These are phyloP conservation scores for Sebastes iracundus DNA, from an alignment of 2,797 vertebrate species.

Conservation along the genomic window DNA sequence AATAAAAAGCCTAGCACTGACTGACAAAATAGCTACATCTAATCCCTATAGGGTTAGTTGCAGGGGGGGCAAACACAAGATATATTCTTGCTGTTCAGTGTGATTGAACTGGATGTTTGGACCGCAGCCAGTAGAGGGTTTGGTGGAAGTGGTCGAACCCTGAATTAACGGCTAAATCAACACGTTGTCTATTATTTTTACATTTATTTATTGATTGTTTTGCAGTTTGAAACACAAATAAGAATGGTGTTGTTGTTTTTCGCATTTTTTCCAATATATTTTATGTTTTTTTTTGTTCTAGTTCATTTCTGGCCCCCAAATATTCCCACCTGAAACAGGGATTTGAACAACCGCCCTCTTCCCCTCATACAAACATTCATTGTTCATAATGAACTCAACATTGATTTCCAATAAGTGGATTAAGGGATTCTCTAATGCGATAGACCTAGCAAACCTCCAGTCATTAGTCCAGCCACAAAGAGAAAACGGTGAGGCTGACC, in stretches of 20 bases:
- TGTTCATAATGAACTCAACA: neutral
- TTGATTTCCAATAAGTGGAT: neutral
- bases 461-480: neutral
- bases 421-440: neutral
- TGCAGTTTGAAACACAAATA: neutral
- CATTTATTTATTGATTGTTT: neutral
- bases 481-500: conserved; percentile 72
- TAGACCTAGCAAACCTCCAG: neutral
- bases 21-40: conserved; percentile 47
- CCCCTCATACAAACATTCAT: neutral
- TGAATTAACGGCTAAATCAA: neutral
- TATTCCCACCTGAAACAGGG: neutral
- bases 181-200: neutral
- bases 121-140: conserved; percentile 8
- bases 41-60: conserved; percentile 28
- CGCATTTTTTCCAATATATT: neutral
- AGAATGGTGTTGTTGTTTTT: neutral
- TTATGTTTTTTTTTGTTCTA: neutral
- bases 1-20: conserved; percentile 48
- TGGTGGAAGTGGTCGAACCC: neutral
- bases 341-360: neutral
- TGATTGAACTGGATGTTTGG: conserved; percentile 20
- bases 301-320: neutral
- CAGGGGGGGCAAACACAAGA: conserved; percentile 33
- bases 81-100: neutral